A percentile compares a stretch with the other conserved stretches of the same genome.
Conservation (phyloP, 2,797 vertebrate species). For the Varecia variegata region DNA sequence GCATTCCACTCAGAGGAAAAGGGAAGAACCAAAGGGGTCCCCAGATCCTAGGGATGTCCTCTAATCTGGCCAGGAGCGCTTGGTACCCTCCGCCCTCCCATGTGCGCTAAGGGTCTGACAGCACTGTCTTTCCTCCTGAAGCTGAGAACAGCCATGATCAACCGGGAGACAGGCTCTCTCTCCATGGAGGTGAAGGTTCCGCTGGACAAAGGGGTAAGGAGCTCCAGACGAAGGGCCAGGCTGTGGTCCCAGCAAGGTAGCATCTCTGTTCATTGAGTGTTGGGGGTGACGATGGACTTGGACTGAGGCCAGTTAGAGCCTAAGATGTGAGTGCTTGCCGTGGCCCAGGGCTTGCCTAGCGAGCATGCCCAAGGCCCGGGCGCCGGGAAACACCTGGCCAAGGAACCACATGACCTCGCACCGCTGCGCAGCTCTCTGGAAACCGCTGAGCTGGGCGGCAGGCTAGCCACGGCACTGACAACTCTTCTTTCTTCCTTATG, state of each 20-base stretch:
- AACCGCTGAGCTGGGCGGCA: rapidly evolving
- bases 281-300: not conserved
- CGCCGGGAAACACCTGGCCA: too few relatives aligned
- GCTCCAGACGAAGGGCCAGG: not conserved
- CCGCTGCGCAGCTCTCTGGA: not conserved
- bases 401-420: rapidly evolving
- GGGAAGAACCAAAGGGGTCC: not conserved
- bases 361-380: rapidly evolving
- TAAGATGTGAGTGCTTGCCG: not conserved
- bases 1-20: not conserved
- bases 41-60: not conserved
- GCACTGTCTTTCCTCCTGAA: conserved; percentile 77
- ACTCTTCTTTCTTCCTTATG: not conserved
- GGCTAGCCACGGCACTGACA: not conserved
- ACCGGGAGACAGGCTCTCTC: conserved; percentile 91
- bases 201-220: conserved; percentile 95
- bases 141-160: conserved; percentile 98
- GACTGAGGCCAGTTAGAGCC: not conserved
- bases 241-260: not conserved
- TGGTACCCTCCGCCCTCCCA: not conserved
- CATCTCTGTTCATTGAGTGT: not conserved
- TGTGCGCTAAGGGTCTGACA: conserved; percentile 38
- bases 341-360: not conserved
- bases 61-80: not conserved
- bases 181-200: conserved; percentile 93